Conservation (phyloP, 2,113 vertebrate genomes). For the Tychaedon coryphoeus region DNA sequence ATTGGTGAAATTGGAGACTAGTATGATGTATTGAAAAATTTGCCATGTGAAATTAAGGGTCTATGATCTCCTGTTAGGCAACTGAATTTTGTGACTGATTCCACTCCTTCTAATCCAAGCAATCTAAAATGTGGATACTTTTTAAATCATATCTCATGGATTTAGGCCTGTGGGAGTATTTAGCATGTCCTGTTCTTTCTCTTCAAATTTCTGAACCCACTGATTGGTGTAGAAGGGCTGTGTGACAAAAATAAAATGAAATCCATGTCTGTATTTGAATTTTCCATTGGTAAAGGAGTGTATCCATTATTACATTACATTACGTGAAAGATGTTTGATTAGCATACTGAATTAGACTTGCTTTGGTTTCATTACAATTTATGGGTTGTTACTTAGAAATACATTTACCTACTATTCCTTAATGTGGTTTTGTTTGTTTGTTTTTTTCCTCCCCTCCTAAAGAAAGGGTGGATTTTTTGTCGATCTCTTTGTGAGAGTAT, state of each 20-base stretch:
- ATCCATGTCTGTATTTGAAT: accelerated
- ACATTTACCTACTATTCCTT: background rate
- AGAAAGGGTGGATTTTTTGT: constrained; percentile 97
- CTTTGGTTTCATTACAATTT: background rate
- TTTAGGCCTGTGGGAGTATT: background rate
- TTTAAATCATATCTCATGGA: accelerated
- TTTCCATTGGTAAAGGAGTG: background rate
- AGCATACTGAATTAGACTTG: accelerated
- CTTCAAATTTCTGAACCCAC: background rate
- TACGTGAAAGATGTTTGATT: background rate
- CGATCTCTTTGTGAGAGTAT: constrained; percentile 94
- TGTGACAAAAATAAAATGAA: background rate
- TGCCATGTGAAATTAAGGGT: background rate
- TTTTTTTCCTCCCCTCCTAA: background rate
- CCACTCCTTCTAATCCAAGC: background rate
- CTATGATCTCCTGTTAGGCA: background rate
- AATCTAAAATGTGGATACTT: background rate
- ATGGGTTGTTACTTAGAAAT: background rate
- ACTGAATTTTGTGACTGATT: background rate
- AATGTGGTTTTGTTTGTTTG: background rate
- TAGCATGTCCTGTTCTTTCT: background rate
- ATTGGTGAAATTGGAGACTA: background rate
- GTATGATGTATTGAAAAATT: accelerated
- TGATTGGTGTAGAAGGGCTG: background rate
- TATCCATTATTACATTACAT: background rate